Base-by-base conservation (phyloP, 2,888 invertebrate genomes). In the Zygaena filipendulae region DNA sequence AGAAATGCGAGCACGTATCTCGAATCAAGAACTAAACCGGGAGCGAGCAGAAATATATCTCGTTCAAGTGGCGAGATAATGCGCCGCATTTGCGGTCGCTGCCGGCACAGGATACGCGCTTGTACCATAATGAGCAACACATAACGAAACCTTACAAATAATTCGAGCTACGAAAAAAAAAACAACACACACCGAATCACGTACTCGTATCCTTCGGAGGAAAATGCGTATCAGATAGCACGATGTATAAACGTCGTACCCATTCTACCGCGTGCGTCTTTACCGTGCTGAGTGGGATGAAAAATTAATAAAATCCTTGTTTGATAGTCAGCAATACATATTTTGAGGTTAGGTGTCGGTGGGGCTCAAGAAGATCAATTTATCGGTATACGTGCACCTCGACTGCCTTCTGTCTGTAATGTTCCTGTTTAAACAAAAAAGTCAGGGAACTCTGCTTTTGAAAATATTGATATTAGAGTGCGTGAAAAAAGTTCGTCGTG, bases 101-200 rank as follows among this genome's bases (percentile, higher is more conserved):
- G 49, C 57, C 48, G 61, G 63, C 49, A 77, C 69, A 77, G 77
- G 77, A 79, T 79, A 71, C 75, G 56, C 52, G 62, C 75, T 66
- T 71, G 77, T 74, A 67, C 62, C 53, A 64, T 79, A 79, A 79
- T 79, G 77, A 77, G 75, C 75, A 67, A 69, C 75, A 71, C 68
- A 74, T 74, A 74, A 72, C 59, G 77, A 79, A 79, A 66, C 77
- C 77, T 59, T 75, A 77, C 77, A 77, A 79, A 77, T 75, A 75
- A 77, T 72, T 72, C 70, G 54, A 72, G 67, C 72, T 60, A 72
- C 67, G 66, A 72, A 77, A 75, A 72, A 75, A 79, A 75, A n/a
- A n/a, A n/a, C n/a, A n/a, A n/a, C n/a, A 67, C 64, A 59, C 53
- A 68, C 69, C 60, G 74, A 77, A 75, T 77, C 77, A 79, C 77